Base-by-base conservation (phyloP, 2,113 vertebrate species). In the Nerophis ophidion region DNA sequence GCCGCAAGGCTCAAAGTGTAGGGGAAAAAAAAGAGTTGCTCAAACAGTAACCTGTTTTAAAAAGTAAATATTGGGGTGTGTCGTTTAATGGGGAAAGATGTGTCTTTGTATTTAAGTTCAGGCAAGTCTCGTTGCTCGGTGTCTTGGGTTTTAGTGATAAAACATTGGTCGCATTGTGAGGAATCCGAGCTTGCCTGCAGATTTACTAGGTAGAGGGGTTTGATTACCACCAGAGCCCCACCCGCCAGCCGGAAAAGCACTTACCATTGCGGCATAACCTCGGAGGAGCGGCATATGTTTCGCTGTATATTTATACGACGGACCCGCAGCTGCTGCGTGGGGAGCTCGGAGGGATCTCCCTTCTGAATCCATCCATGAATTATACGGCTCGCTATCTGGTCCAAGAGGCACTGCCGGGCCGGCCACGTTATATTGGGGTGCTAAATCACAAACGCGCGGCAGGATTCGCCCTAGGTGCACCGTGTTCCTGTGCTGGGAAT, bases 371-470 rank as follows among this genome's bases (percentile, higher is more conserved):
- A 60, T 68, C 56, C 46, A 16, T 64, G 70, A 76, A 36, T 44
- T 53, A 74, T 80, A 61, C 68, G 47, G 73, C 66, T 76, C 58
- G 60, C 59, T 66, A 60, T 76, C 68, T 72, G 54, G 34, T 68
- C 63, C 78, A 50, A 71, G 62, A 58, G 58, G 51, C 48, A 0
- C 9, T 13, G 48, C 59, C 59, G 14, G 17, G 38, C 10, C 5
- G 54, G 46, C 60, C 49, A n/a, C 59, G 33, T 74, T 65, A 74
- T 81, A 76, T 59, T 53, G 57, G 54, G 66, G 63, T 58, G 64
- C 70, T 86, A 82, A 84, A 84, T 88, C 80, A 82, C 58, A 74
- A 76, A 81, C 76, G 71, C 79, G 60, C 60, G 44, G 48, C 1
- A 48, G 45, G 50, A 54, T 69, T 56, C 57, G 71, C 48, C 51